phyloP scores from a whole-genome alignment of 2,888 invertebrate genomes.

The Allolobophora icterica region DNA sequence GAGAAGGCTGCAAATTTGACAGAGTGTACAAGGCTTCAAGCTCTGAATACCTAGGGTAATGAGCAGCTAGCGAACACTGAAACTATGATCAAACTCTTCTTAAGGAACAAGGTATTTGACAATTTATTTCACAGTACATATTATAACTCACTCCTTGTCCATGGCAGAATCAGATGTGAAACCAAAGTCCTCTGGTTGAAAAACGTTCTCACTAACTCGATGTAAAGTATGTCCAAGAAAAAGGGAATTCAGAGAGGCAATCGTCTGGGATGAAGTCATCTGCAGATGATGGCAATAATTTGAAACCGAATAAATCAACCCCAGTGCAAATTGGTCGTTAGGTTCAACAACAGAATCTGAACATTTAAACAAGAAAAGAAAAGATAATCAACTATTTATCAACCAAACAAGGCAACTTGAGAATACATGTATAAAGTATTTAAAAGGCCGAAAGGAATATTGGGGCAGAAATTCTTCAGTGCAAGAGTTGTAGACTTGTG shows the following conservation, averaged over 20 bases:
- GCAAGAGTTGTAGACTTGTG: no score
- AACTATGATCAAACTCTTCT: no score
- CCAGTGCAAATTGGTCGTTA: not conserved
- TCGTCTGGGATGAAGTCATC: not conserved
- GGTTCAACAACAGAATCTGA: constrained; percentile 21
- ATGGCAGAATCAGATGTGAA: not conserved
- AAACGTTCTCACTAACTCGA: not conserved
- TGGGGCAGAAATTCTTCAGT: not conserved
- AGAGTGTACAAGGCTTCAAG: not conserved
- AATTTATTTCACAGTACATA: no score
- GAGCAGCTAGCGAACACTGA: not conserved
- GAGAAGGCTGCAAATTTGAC: not conserved
- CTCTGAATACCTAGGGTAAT: not conserved
- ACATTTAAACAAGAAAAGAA: not conserved
- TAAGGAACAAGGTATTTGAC: no score
- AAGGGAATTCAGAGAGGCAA: not conserved
- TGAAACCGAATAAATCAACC: not conserved
- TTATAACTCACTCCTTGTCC: not conserved
- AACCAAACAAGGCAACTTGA: no score
- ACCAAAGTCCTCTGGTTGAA: not conserved
- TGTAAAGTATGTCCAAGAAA: constrained; percentile 7
- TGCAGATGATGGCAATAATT: not conserved
- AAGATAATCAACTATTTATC: not conserved
- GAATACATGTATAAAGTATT: no score
- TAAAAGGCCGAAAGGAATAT: not conserved